These are phyloP conservation scores for Ceratina calcarata DNA, from an alignment of 1,140 invertebrate genomes.

Conservation along the genomic window DNA sequence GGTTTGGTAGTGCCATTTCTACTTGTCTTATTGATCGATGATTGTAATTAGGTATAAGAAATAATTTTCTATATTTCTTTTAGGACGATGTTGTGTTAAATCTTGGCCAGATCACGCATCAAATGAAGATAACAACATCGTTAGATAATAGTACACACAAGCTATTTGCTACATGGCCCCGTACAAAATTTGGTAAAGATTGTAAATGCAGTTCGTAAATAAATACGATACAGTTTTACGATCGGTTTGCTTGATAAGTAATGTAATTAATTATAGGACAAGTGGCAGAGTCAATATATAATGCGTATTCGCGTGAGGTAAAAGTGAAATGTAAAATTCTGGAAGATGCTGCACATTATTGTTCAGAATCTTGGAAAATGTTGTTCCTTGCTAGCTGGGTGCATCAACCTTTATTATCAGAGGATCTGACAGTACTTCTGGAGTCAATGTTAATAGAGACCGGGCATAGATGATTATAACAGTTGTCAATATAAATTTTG, in stretches of 20 bases:
- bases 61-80: slow-evolving; percentile 11
- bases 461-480: slow-evolving; percentile 61
- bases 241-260: not conserved
- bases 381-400: slow-evolving; percentile 71
- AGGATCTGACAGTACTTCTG: slow-evolving; percentile 57
- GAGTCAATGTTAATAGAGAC: slow-evolving; percentile 71
- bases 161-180: slow-evolving; percentile 69
- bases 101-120: slow-evolving; percentile 56
- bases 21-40: slow-evolving; percentile 3
- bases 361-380: slow-evolving; percentile 65
- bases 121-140: slow-evolving; percentile 54
- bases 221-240: not conserved
- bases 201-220: not conserved
- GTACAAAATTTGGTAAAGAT: slow-evolving; percentile 66
- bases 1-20: slow-evolving; percentile 54
- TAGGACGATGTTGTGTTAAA: slow-evolving; percentile 67
- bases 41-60: too few relatives aligned
- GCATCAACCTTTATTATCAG: slow-evolving; percentile 65
- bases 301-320: slow-evolving; percentile 64
- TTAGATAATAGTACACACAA: slow-evolving; percentile 56
- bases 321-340: slow-evolving; percentile 64
- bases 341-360: slow-evolving; percentile 70
- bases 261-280: slow-evolving; percentile 54
- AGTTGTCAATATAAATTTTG: slow-evolving; percentile 33
- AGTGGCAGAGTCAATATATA: slow-evolving; percentile 59